Evolutionary conservation across 2,797 vertebrate species (phyloP).

Genomic region (Euthynnus affinis): DNA sequence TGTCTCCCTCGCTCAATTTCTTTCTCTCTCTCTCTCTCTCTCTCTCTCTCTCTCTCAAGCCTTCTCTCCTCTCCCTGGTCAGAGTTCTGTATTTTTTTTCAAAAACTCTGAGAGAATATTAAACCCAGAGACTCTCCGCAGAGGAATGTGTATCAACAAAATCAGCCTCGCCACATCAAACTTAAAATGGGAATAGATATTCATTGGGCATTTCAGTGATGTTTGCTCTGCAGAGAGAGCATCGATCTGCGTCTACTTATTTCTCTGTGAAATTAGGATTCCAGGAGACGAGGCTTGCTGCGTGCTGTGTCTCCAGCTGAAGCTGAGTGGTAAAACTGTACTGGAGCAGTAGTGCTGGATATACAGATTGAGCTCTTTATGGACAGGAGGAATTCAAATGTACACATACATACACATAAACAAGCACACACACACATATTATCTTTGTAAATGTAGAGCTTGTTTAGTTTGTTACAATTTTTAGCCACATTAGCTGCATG

Average conservation of each 20-base stretch:
- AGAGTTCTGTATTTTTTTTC: constrained; percentile 38
- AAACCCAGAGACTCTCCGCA: constrained; percentile 28
- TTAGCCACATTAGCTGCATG: too few relatives aligned
- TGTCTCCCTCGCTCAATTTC: constrained; percentile 12
- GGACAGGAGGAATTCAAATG: neutral
- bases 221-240: constrained; percentile 34
- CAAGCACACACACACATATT: too few relatives aligned
- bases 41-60: constrained; percentile 29
- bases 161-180: constrained; percentile 7
- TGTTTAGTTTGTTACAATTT: too few relatives aligned
- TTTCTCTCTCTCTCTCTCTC: constrained; percentile 12
- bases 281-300: neutral
- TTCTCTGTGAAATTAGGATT: constrained; percentile 43
- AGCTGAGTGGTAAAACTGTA: neutral
- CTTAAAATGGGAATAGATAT: constrained; percentile 18
- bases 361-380: neutral
- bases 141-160: constrained; percentile 43
- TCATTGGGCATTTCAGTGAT: neutral
- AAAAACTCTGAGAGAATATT: constrained; percentile 59
- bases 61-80: constrained; percentile 23
- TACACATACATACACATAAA: too few relatives aligned
- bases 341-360: neutral
- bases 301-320: constrained; percentile 14
- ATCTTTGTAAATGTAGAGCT: too few relatives aligned
- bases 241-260: constrained; percentile 35